Conservation (phyloP, 2,797 vertebrate species). For the Euthynnus affinis region DNA sequence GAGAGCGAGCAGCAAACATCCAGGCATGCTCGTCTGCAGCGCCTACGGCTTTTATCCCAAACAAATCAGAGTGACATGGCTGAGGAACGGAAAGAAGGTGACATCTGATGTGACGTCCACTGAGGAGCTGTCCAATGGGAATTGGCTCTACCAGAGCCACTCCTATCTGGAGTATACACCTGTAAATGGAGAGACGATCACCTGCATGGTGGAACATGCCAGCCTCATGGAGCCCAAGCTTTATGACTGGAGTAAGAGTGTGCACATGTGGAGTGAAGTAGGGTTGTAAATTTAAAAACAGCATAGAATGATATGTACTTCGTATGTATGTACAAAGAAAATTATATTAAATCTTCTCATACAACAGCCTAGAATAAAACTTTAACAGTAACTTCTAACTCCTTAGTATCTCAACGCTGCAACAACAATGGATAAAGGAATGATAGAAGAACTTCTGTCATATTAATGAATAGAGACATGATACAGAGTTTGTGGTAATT, state of each 20-base stretch:
- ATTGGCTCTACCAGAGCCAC: slow-evolving; percentile 85
- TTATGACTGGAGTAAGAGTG: slow-evolving; percentile 77
- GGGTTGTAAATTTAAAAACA: too few relatives aligned
- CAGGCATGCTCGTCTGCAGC: slow-evolving; percentile 77
- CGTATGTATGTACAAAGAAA: too few relatives aligned
- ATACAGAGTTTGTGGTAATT: too few relatives aligned
- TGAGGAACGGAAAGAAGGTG: slow-evolving; percentile 68
- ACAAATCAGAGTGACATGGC: slow-evolving; percentile 78
- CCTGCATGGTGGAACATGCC: slow-evolving; percentile 82
- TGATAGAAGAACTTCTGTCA: too few relatives aligned
- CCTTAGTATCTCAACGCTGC: too few relatives aligned
- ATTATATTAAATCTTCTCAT: too few relatives aligned
- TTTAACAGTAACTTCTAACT: too few relatives aligned
- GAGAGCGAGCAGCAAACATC: slow-evolving; percentile 40
- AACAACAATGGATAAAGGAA: too few relatives aligned
- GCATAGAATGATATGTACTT: too few relatives aligned
- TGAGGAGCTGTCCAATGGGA: slow-evolving; percentile 74
- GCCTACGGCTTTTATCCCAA: slow-evolving; percentile 84
- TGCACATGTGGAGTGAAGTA: not conserved
- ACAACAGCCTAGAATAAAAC: too few relatives aligned
- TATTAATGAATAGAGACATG: too few relatives aligned
- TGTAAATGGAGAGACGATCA: slow-evolving; percentile 75
- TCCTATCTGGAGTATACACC: slow-evolving; percentile 80
- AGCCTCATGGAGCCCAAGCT: slow-evolving; percentile 44
- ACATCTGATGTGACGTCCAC: slow-evolving; percentile 51